phyloP scores from a whole-genome alignment of 2,888 invertebrate genomes.

The Octonoba sinensis region DNA sequence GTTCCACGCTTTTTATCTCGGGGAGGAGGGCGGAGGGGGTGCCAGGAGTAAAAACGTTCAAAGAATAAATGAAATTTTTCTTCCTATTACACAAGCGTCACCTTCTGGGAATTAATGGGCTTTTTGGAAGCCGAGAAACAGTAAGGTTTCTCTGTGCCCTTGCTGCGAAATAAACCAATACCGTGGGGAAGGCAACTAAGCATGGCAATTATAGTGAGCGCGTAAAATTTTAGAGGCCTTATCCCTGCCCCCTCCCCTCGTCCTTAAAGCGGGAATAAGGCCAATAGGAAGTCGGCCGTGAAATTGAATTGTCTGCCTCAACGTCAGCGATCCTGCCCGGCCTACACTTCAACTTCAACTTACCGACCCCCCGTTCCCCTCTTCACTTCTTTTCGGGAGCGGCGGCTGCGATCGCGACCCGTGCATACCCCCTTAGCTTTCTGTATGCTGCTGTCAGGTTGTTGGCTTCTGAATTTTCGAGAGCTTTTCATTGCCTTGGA shows the following conservation, averaged over 20 bases:
- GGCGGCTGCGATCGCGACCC: not conserved
- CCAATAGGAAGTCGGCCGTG: slow-evolving; percentile 61
- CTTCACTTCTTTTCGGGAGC: not conserved
- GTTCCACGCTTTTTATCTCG: slow-evolving; percentile 52
- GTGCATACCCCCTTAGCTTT: slow-evolving; percentile 8
- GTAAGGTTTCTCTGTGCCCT: slow-evolving; percentile 13
- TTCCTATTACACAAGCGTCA: slow-evolving; percentile 61
- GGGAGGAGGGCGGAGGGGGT: not conserved
- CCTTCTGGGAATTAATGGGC: slow-evolving; percentile 63
- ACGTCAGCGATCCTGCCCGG: slow-evolving; percentile 48
- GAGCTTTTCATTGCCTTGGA: too few species aligned
- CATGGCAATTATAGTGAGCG: slow-evolving; percentile 64
- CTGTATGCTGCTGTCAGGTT: slow-evolving; percentile 9
- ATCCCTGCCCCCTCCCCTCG: slow-evolving; percentile 20
- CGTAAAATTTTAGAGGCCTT: slow-evolving; percentile 64
- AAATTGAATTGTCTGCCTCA: slow-evolving; percentile 64
- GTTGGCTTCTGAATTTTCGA: slow-evolving; percentile 6
- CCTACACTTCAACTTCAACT: slow-evolving; percentile 55
- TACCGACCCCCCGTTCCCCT: slow-evolving; percentile 8
- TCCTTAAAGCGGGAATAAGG: slow-evolving; percentile 48
- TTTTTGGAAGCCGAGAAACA: slow-evolving; percentile 54
- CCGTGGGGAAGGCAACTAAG: slow-evolving; percentile 58
- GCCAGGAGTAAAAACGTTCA: slow-evolving; percentile 49
- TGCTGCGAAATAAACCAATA: slow-evolving; percentile 62
- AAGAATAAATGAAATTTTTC: slow-evolving; percentile 65